Conservation (phyloP, 2,113 vertebrate species). For the Pycnonotus jocosus region DNA sequence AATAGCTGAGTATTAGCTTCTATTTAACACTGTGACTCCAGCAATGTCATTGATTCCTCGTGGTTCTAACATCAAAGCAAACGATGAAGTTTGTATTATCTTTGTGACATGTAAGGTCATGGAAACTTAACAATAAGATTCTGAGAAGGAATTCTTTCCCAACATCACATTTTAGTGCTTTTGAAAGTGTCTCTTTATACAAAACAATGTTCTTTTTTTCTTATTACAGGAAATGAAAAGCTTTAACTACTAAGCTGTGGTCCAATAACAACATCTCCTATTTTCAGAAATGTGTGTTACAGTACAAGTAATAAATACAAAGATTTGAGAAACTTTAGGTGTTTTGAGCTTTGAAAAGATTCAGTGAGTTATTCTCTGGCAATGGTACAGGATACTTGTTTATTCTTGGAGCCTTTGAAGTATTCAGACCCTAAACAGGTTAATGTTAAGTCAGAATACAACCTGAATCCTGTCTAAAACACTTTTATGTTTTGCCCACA, state of each 20-base stretch:
- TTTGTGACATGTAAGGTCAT: not conserved
- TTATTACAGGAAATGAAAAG: not conserved
- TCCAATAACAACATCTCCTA: conserved; percentile 17
- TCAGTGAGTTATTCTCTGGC: not conserved
- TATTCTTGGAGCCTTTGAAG: not conserved
- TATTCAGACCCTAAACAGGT: not conserved
- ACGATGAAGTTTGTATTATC: not conserved
- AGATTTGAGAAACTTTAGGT: not conserved
- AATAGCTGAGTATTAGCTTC: not conserved
- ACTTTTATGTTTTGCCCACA: not conserved
- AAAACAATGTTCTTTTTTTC: not conserved
- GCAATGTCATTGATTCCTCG: not conserved
- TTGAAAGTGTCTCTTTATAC: not conserved
- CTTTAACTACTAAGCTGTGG: not conserved
- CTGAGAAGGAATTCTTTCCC: not conserved
- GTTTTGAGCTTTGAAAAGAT: not conserved
- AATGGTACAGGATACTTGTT: not conserved
- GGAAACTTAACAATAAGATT: not conserved
- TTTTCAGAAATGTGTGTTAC: not conserved
- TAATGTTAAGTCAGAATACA: not conserved
- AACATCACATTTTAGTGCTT: not conserved
- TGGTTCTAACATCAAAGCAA: not conserved
- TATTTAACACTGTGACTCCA: not conserved
- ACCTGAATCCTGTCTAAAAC: not conserved
- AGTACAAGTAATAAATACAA: not conserved